Conservation (phyloP, 1,140 invertebrate genomes). For the Euura saliciscinereae region DNA sequence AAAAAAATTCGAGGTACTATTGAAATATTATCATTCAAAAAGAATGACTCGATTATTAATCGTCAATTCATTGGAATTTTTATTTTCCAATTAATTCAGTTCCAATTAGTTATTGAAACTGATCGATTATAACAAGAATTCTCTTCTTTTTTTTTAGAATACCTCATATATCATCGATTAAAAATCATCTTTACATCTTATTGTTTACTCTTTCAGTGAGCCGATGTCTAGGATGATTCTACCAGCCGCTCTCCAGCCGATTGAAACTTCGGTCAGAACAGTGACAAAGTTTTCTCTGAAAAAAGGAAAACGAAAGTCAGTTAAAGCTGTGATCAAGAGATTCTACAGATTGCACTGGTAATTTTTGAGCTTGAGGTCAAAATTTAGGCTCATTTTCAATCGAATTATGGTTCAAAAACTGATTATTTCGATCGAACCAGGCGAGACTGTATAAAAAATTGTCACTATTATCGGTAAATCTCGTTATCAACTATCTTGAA, state of each 20-base stretch:
- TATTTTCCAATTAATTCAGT: no score
- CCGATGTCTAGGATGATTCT: conserved; percentile 36
- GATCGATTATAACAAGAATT: no score
- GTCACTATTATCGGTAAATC: conserved; percentile 9
- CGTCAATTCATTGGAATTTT: no score
- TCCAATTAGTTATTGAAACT: no score
- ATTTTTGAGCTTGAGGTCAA: conserved; percentile 18
- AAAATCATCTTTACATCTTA: background rate
- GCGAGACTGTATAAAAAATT: conserved; percentile 10
- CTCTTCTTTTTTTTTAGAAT: no score
- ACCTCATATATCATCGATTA: background rate
- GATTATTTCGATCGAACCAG: conserved; percentile 12
- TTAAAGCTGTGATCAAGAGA: conserved; percentile 72
- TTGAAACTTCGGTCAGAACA: conserved; percentile 52
- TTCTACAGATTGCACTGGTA: conserved; percentile 84
- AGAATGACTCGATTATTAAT: no score
- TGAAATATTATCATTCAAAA: no score
- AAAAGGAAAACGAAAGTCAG: conserved; percentile 78
- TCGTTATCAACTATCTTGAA: no score
- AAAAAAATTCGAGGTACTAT: no score
- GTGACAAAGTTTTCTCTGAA: conserved; percentile 74
- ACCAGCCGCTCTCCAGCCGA: conserved; percentile 29
- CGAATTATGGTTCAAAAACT: background rate
- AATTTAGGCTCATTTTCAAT: conserved; percentile 3
- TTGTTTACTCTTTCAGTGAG: background rate